phyloP scores from a whole-genome alignment of 2,113 vertebrate species.

The Chiloscyllium plagiosum region DNA sequence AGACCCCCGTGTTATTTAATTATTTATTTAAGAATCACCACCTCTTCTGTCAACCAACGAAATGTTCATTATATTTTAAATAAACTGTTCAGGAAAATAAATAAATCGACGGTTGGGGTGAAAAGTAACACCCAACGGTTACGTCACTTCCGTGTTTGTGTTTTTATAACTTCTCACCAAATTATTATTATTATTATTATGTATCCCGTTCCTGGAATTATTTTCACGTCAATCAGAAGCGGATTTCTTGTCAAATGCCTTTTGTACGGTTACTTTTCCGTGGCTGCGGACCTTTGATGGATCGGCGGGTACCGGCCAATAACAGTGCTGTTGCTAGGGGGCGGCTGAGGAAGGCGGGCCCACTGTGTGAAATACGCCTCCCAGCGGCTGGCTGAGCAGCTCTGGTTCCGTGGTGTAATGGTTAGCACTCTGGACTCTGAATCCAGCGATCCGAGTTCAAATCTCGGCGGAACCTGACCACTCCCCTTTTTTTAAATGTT shows the following conservation, averaged over 20 bases:
- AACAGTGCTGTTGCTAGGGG: neutral
- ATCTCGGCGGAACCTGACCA: slow-evolving; percentile 36
- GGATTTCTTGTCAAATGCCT: no score
- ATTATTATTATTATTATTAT: neutral
- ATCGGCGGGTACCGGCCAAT: neutral
- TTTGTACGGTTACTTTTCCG: neutral
- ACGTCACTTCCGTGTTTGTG: neutral
- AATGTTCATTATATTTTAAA: no score
- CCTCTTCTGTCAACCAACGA: neutral
- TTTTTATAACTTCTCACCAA: neutral
- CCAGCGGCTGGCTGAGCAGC: slow-evolving; percentile 17
- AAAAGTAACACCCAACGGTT: no score
- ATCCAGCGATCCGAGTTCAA: slow-evolving; percentile 38
- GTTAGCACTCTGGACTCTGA: slow-evolving; percentile 38
- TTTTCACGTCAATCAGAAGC: neutral
- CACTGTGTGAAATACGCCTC: neutral
- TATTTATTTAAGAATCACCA: neutral
- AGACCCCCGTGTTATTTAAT: neutral
- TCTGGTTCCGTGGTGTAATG: slow-evolving; percentile 35
- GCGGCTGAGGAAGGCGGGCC: neutral
- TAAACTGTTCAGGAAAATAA: neutral
- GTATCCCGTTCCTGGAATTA: neutral
- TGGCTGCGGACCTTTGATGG: no score
- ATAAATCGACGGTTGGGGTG: neutral
- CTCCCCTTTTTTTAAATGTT: neutral